Conservation (phyloP, 2,113 vertebrate species). For the Ailuropoda melanoleuca region DNA sequence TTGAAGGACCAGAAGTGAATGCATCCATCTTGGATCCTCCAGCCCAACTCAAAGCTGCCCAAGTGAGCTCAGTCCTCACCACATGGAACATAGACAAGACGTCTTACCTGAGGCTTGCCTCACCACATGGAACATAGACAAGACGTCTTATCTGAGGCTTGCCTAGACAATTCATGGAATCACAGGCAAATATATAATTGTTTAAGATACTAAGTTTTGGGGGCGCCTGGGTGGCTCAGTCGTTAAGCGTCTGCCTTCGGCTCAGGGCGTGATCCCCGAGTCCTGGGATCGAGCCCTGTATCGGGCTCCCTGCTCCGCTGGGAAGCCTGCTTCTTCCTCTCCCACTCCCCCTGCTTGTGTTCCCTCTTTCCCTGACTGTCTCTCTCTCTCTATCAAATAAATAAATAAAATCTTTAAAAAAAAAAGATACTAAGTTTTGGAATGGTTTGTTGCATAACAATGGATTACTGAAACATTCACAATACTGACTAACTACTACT, state of each 20-base stretch:
- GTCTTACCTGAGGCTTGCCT: background rate
- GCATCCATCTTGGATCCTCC: background rate
- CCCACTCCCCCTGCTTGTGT: too few relatives aligned
- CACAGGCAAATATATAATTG: background rate
- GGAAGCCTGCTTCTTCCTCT: too few relatives aligned
- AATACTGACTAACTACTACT: background rate
- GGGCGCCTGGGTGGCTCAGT: too few relatives aligned
- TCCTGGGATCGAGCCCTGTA: too few relatives aligned
- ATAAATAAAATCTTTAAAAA: too few relatives aligned
- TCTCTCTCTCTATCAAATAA: too few relatives aligned
- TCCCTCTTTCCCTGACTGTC: too few relatives aligned
- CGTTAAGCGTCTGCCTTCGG: too few relatives aligned
- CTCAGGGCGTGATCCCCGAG: too few relatives aligned
- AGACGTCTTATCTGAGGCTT: background rate
- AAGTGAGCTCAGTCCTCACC: background rate
- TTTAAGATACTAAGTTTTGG: background rate
- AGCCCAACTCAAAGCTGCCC: background rate
- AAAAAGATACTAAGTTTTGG: background rate
- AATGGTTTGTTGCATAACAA: background rate
- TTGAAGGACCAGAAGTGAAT: background rate
- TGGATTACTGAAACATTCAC: background rate
- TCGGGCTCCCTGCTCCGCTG: too few relatives aligned
- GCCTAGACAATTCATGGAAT: background rate
- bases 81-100: background rate
- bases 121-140: background rate